Conservation (phyloP, 2,797 vertebrate species). For the Dicrostonyx torquatus region DNA sequence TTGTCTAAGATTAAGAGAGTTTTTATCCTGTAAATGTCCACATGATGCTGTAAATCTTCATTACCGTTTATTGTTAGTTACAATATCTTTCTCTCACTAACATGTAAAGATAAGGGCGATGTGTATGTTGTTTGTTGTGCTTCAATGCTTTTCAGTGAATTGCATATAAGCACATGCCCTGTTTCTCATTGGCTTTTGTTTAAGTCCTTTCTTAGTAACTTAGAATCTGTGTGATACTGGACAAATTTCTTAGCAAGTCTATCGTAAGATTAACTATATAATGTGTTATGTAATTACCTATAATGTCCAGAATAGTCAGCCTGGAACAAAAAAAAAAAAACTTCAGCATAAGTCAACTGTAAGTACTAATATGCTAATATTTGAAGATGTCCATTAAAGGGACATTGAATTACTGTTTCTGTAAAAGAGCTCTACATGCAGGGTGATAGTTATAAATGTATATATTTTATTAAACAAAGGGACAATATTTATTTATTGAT, state of each 20-base stretch:
- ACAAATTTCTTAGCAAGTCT: background rate
- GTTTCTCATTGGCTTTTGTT: background rate
- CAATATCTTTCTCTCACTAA: background rate
- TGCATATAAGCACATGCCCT: background rate
- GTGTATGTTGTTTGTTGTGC: background rate
- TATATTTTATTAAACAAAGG: background rate
- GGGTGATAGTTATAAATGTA: background rate
- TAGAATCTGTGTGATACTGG: background rate
- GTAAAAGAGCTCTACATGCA: background rate
- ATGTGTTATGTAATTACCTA: background rate
- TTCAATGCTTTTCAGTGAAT: background rate
- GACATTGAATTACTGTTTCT: slow-evolving; percentile 1
- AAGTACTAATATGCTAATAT: background rate
- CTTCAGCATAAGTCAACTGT: background rate
- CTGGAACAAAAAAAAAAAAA: background rate
- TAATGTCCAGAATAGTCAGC: background rate
- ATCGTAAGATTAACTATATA: background rate
- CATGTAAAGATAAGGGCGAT: background rate
- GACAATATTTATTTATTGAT: background rate
- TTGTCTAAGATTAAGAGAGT: background rate
- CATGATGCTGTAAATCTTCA: background rate
- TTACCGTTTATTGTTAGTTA: background rate
- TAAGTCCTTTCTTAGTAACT: background rate
- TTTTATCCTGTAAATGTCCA: background rate
- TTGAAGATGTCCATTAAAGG: background rate